Percentiles rank a stretch among this genome's conserved stretches.
Evolutionary conservation across 2,888 invertebrate genomes (phyloP).

Genomic region (Deladenus siricidicola): DNA sequence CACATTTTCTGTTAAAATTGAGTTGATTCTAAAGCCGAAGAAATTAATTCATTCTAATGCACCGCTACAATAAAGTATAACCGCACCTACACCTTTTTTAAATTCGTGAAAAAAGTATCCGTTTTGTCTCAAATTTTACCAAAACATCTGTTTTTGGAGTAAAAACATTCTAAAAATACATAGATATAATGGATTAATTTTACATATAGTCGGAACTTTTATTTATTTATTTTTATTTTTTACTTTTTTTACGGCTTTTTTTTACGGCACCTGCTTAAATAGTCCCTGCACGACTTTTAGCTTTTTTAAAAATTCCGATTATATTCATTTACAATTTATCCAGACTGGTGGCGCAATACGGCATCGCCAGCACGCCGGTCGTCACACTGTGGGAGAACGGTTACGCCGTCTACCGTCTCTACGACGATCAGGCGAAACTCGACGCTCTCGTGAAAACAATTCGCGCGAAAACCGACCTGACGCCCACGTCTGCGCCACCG

Average conservation of each 20-base stretch:
- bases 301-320: background rate
- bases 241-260: too few relatives aligned
- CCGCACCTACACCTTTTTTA: too few relatives aligned
- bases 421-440: conserved; percentile 19
- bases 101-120: too few relatives aligned
- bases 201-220: too few relatives aligned
- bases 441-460: conserved; percentile 15
- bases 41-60: too few relatives aligned
- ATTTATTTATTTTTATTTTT: too few relatives aligned
- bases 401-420: conserved; percentile 16
- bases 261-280: too few relatives aligned
- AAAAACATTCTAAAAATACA: background rate
- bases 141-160: background rate
- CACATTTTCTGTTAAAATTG: too few relatives aligned
- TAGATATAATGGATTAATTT: background rate
- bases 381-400: conserved; percentile 81
- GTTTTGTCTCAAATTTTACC: background rate
- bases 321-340: conserved; percentile 5
- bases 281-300: too few relatives aligned
- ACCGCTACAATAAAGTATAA: too few relatives aligned
- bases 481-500: background rate
- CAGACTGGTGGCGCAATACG: conserved; percentile 73
- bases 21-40: too few relatives aligned
- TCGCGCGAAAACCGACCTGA: conserved; percentile 16
- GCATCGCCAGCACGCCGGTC: conserved; percentile 80